Conservation (phyloP, 2,888 invertebrate species). For the Sabellastarte sp. region DNA sequence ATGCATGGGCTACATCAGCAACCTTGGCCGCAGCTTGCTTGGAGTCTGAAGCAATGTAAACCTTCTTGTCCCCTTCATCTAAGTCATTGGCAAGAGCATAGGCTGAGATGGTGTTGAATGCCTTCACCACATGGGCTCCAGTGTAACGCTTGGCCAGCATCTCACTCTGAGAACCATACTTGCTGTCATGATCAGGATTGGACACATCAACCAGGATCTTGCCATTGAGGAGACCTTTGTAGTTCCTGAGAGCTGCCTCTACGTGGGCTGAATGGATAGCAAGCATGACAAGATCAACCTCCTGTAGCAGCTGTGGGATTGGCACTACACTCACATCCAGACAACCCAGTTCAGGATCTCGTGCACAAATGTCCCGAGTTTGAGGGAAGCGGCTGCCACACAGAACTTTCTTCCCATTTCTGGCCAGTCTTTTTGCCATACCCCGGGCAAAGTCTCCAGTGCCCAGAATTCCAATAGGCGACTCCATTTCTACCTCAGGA, state of each 20-base stretch:
- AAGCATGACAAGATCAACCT: background rate
- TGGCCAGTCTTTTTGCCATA: background rate
- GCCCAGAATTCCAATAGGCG: background rate
- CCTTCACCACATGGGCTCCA: slow-evolving; percentile 38
- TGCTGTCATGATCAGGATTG: slow-evolving; percentile 1
- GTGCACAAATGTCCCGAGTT: background rate
- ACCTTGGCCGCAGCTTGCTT: slow-evolving; percentile 32
- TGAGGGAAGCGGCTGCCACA: background rate
- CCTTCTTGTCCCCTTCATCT: slow-evolving; percentile 31
- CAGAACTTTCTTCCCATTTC: background rate
- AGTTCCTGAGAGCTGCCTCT: background rate
- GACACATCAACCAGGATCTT: slow-evolving; percentile 7
- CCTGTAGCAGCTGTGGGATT: background rate
- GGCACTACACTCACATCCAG: background rate
- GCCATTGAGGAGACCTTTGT: background rate
- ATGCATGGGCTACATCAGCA: background rate
- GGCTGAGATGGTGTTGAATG: slow-evolving; percentile 47
- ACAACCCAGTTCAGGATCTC: background rate
- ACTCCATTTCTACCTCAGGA: too few species aligned
- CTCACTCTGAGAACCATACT: background rate
- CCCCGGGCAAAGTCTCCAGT: slow-evolving; percentile 1
- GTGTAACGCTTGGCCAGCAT: slow-evolving; percentile 20
- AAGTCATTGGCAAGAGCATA: slow-evolving; percentile 40
- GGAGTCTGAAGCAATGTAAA: slow-evolving; percentile 41
- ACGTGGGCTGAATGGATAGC: background rate